phyloP scores from a whole-genome alignment of 2,113 vertebrate species.

The Oreochromis spilurus region DNA sequence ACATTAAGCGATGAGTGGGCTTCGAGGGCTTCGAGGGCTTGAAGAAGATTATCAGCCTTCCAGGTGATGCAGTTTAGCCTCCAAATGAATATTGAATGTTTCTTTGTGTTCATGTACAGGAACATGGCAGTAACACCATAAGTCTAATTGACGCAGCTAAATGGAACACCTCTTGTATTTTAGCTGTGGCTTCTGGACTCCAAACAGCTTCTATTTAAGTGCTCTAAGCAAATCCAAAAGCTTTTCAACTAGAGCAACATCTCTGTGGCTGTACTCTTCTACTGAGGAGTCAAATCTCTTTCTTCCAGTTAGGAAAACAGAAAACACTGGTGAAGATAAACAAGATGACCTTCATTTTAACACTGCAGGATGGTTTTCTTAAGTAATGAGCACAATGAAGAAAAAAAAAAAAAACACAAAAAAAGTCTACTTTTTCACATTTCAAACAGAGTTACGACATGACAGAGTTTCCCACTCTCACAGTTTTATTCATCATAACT shows the following conservation, averaged over 20 bases:
- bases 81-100: not conserved
- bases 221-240: not conserved
- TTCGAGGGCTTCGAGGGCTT: not conserved
- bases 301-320: not conserved
- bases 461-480: not conserved
- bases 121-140: not conserved
- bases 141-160: not conserved
- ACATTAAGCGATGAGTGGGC: not conserved
- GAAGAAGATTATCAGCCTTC: not conserved
- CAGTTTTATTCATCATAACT: not conserved
- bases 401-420: not conserved
- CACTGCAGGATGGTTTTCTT: not conserved
- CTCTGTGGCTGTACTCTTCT: not conserved
- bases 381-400: not conserved
- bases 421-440: not conserved
- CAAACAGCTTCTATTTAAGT: not conserved
- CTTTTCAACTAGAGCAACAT: not conserved
- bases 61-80: not conserved
- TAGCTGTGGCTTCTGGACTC: not conserved
- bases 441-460: not conserved
- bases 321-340: not conserved
- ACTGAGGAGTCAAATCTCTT: not conserved
- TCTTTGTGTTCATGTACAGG: not conserved
- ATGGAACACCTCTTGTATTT: not conserved
- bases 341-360: not conserved